These are phyloP conservation scores for Peromyscus nudipes DNA, from an alignment of 2,797 vertebrate species.

Conservation along the genomic window DNA sequence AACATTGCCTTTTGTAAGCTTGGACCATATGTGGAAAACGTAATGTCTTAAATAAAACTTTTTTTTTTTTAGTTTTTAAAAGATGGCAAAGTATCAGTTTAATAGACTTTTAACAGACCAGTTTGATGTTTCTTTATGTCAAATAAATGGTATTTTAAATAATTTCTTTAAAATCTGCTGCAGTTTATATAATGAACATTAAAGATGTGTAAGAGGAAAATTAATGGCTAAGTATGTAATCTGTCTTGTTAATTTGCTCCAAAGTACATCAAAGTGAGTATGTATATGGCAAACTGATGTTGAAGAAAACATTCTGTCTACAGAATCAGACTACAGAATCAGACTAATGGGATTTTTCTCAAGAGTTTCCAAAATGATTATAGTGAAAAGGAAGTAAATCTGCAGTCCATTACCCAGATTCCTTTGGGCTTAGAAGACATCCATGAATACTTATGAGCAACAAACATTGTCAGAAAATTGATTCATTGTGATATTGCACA, in stretches of 20 bases:
- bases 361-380: background rate
- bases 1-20: background rate
- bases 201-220: background rate
- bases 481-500: background rate
- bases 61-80: background rate
- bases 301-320: background rate
- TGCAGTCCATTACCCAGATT: background rate
- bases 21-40: background rate
- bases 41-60: background rate
- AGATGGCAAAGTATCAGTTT: background rate
- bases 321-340: background rate
- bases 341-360: background rate
- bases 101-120: background rate
- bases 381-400: background rate
- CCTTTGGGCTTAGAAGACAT: background rate
- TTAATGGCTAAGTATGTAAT: background rate
- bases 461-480: background rate
- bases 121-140: background rate
- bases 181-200: background rate
- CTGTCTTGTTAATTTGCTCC: background rate
- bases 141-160: conserved; percentile 24
- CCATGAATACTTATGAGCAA: background rate
- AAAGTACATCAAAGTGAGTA: background rate
- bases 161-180: background rate
- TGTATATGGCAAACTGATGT: background rate